Conservation (phyloP, 2,888 invertebrate genomes). For the Lobophora halterata region DNA sequence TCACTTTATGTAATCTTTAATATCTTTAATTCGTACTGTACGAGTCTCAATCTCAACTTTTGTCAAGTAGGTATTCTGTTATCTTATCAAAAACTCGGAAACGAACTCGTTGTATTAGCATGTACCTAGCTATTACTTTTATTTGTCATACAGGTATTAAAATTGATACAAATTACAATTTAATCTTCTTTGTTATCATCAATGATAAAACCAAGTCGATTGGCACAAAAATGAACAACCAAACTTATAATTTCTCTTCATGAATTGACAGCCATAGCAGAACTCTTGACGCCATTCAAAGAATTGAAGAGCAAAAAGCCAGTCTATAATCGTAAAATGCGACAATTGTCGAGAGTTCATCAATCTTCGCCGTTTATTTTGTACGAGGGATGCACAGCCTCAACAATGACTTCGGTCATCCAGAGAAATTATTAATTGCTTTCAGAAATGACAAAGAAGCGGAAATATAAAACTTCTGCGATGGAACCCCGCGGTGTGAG, state of each 20-base stretch:
- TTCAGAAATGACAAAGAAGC: conserved; percentile 73
- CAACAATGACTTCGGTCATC: conserved; percentile 77
- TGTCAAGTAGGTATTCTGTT: conserved; percentile 7
- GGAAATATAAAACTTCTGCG: conserved; percentile 79
- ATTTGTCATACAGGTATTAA: conserved; percentile 6
- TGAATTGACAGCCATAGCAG: conserved; percentile 28
- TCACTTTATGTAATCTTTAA: too few relatives aligned
- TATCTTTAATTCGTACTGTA: too few relatives aligned
- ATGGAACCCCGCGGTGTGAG: conserved; percentile 69
- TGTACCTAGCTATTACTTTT: conserved; percentile 1
- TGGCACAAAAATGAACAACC: conserved; percentile 5
- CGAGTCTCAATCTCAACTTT: too few relatives aligned
- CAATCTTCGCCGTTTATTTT: conserved; percentile 72
- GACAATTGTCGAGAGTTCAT: conserved; percentile 76
- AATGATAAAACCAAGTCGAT: not conserved
- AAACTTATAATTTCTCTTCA: conserved; percentile 15
- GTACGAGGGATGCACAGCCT: conserved; percentile 54
- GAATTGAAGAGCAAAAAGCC: conserved; percentile 50
- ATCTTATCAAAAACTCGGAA: conserved; percentile 22
- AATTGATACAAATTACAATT: not conserved
- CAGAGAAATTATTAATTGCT: conserved; percentile 79
- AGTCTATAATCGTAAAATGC: conserved; percentile 72
- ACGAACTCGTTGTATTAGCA: conserved; percentile 14
- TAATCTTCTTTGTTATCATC: not conserved
- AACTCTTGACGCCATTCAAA: conserved; percentile 50